Percentiles rank a stretch among this genome's conserved stretches.
These are phyloP conservation scores for Gobionotothen gibberifrons DNA, from an alignment of 2,797 vertebrate species.

Conservation along the genomic window DNA sequence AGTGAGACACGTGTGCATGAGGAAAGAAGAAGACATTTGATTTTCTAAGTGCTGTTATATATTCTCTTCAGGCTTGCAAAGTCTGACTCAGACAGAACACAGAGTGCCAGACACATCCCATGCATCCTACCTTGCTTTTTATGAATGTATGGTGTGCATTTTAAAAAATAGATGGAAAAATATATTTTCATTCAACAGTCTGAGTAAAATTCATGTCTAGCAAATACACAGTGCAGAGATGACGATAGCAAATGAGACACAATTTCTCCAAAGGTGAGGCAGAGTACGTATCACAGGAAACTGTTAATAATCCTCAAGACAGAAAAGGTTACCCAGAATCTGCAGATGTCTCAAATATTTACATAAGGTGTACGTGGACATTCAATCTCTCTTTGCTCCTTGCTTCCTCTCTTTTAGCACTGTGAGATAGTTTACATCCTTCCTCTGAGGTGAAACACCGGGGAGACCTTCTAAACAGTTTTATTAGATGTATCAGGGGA, in stretches of 20 bases:
- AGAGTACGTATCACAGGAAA: conserved; percentile 76
- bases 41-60: conserved; percentile 35
- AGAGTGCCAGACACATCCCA: background rate
- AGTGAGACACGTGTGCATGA: conserved; percentile 50
- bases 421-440: conserved; percentile 74
- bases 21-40: conserved; percentile 31
- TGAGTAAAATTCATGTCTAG: conserved; percentile 1
- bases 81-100: conserved; percentile 31
- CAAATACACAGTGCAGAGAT: conserved; percentile 16
- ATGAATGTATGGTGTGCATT: conserved; percentile 1
- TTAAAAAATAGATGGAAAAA: conserved; percentile 11
- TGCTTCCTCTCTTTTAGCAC: conserved; percentile 54
- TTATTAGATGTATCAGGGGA: conserved; percentile 81
- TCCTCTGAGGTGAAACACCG: conserved; percentile 78
- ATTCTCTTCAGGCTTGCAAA: conserved; percentile 25
- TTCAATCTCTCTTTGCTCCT: conserved; percentile 67
- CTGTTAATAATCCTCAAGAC: conserved; percentile 70
- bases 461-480: conserved; percentile 80
- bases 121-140: background rate
- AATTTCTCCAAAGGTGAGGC: conserved; percentile 67
- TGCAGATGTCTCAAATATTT: conserved; percentile 86
- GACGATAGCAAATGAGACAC: conserved; percentile 28
- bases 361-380: conserved; percentile 78
- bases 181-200: conserved; percentile 3
- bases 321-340: conserved; percentile 76